Evolutionary conservation across 2,888 invertebrate genomes (phyloP).

Genomic region (Odontocolon sp.): DNA sequence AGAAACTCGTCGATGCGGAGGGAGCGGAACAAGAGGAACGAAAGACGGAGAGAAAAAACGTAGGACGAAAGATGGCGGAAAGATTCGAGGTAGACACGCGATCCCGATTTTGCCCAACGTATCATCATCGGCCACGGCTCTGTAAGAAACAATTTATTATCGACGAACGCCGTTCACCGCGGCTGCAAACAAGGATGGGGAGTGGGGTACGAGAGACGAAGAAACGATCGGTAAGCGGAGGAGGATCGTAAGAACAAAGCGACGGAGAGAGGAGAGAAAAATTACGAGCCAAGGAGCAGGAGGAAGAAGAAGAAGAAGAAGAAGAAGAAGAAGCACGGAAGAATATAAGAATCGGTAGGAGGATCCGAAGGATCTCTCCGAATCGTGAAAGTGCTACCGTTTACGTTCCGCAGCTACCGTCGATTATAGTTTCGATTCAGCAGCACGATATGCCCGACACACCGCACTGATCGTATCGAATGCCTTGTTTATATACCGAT

Average conservation of each 20-base stretch:
- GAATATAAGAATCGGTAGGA: slow-evolving; percentile 40
- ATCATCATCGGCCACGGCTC: slow-evolving; percentile 67
- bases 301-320: slow-evolving; percentile 35
- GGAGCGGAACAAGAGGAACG: slow-evolving; percentile 31
- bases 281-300: slow-evolving; percentile 6
- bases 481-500: background rate
- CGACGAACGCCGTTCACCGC: slow-evolving; percentile 57
- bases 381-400: slow-evolving; percentile 61
- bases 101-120: slow-evolving; percentile 76
- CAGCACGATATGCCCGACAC: slow-evolving; percentile 22
- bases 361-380: slow-evolving; percentile 47
- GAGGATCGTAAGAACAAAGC: slow-evolving; percentile 57
- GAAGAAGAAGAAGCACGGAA: slow-evolving; percentile 13
- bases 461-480: background rate
- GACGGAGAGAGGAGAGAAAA: slow-evolving; percentile 53
- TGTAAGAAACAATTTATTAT: slow-evolving; percentile 68
- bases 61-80: slow-evolving; percentile 78
- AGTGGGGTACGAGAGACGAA: slow-evolving; percentile 65
- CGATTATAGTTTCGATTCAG: slow-evolving; percentile 53
- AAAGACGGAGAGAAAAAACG: slow-evolving; percentile 54
- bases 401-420: slow-evolving; percentile 54
- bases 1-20: no score
- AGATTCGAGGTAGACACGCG: slow-evolving; percentile 80
- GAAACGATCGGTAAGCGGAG: slow-evolving; percentile 43
- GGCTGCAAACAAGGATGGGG: slow-evolving; percentile 32